Percentiles rank a stretch among this genome's conserved stretches.
phyloP scores from a whole-genome alignment of 1,140 invertebrate genomes.

The Melitaea cinxia region DNA sequence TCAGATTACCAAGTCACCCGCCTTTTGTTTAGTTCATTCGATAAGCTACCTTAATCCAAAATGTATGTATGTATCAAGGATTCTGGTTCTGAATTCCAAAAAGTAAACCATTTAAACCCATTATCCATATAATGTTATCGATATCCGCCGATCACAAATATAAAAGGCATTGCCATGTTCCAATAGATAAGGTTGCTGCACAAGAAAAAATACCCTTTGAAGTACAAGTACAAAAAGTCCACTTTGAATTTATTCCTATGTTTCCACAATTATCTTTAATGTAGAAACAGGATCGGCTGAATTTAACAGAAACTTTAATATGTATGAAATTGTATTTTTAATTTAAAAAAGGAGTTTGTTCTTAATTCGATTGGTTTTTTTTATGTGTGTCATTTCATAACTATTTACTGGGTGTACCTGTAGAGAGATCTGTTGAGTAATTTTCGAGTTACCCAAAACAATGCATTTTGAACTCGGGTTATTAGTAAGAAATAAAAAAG shows the following conservation, averaged over 20 bases:
- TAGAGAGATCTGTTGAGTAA: too few species aligned
- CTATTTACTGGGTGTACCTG: too few species aligned
- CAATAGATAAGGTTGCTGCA: slow-evolving; percentile 9
- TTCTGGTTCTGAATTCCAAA: neutral
- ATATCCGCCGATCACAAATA: slow-evolving; percentile 22
- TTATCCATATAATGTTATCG: slow-evolving; percentile 27
- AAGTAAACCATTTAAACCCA: slow-evolving; percentile 4
- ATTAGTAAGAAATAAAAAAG: too few species aligned
- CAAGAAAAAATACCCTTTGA: neutral
- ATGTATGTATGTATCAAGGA: neutral
- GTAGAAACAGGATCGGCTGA: neutral
- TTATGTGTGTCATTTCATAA: too few species aligned
- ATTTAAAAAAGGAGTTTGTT: too few species aligned
- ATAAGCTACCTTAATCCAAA: too few species aligned
- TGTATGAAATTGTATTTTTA: too few species aligned
- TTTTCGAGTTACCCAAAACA: too few species aligned
- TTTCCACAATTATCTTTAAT: slow-evolving; percentile 2
- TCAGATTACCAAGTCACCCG: too few species aligned
- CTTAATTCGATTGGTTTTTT: too few species aligned
- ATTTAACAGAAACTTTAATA: neutral
- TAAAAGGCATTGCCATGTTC: slow-evolving; percentile 24
- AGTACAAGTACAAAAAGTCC: neutral
- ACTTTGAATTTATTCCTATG: slow-evolving; percentile 9
- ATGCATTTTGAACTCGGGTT: too few species aligned
- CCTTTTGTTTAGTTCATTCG: too few species aligned